Conservation (phyloP, 1,140 invertebrate genomes). For the Homalodisca vitripennis region DNA sequence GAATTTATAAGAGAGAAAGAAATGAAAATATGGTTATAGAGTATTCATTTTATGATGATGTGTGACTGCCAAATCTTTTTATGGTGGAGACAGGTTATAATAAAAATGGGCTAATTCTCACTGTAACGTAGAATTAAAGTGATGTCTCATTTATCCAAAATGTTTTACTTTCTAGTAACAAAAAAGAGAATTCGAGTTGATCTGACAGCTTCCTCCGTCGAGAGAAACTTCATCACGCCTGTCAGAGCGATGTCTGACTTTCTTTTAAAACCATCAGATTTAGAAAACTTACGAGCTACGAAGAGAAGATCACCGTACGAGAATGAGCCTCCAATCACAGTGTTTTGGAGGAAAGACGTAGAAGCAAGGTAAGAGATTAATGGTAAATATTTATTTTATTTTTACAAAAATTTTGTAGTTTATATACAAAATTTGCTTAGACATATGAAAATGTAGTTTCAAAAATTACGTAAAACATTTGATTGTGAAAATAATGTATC, state of each 20-base stretch:
- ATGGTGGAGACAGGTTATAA: neutral
- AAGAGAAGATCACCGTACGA: slow-evolving; percentile 91
- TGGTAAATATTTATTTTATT: no score
- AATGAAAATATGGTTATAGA: neutral
- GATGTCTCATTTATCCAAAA: neutral
- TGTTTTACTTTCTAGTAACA: slow-evolving; percentile 1
- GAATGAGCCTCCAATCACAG: slow-evolving; percentile 87
- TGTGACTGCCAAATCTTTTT: neutral
- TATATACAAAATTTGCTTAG: no score
- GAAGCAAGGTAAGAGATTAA: slow-evolving; percentile 71
- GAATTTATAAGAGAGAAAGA: no score
- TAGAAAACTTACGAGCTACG: slow-evolving; percentile 85
- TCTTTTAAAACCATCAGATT: slow-evolving; percentile 79
- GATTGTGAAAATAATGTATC: no score
- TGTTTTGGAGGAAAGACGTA: slow-evolving; percentile 92
- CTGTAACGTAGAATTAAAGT: neutral
- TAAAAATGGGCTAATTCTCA: neutral
- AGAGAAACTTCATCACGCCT: slow-evolving; percentile 92
- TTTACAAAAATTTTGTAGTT: no score
- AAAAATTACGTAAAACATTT: no score
- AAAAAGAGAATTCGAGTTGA: slow-evolving; percentile 60
- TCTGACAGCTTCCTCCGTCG: slow-evolving; percentile 69
- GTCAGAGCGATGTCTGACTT: slow-evolving; percentile 91
- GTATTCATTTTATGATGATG: neutral
- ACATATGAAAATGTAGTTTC: no score